These are phyloP conservation scores for Euphonia xanthogaster DNA, from an alignment of 2,797 vertebrate species.

Conservation along the genomic window DNA sequence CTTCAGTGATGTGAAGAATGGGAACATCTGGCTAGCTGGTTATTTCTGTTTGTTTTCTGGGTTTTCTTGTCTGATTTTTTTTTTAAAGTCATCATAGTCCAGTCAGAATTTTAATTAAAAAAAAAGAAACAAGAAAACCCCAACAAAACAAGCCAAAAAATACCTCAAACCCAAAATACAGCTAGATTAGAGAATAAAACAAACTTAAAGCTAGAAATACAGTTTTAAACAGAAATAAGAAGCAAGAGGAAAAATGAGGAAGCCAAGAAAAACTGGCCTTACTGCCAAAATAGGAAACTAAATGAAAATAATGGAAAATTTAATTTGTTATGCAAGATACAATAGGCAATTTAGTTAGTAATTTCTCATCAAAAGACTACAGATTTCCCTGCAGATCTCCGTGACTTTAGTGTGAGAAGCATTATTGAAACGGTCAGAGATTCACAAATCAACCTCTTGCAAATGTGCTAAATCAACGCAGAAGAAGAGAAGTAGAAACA, in stretches of 20 bases:
- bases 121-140: neutral
- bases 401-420: neutral
- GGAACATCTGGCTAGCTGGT: neutral
- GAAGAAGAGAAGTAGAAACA: neutral
- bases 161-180: neutral
- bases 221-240: neutral
- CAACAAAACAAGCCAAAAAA: neutral
- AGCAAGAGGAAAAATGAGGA: neutral
- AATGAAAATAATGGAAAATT: neutral
- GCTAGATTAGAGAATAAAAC: neutral
- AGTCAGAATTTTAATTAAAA: neutral
- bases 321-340: neutral
- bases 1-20: neutral
- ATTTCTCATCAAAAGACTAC: neutral
- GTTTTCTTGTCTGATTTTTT: neutral
- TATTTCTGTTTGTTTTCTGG: neutral
- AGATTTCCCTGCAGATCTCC: neutral
- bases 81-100: neutral
- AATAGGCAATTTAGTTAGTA: neutral
- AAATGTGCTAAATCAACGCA: neutral
- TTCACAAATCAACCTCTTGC: neutral
- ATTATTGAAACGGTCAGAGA: neutral
- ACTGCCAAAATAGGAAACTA: neutral
- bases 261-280: neutral
- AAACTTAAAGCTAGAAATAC: neutral